Percentiles rank a stretch among this genome's conserved stretches.
Conservation (phyloP, 2,113 vertebrate genomes). For the Pelvicachromis taeniatus region DNA sequence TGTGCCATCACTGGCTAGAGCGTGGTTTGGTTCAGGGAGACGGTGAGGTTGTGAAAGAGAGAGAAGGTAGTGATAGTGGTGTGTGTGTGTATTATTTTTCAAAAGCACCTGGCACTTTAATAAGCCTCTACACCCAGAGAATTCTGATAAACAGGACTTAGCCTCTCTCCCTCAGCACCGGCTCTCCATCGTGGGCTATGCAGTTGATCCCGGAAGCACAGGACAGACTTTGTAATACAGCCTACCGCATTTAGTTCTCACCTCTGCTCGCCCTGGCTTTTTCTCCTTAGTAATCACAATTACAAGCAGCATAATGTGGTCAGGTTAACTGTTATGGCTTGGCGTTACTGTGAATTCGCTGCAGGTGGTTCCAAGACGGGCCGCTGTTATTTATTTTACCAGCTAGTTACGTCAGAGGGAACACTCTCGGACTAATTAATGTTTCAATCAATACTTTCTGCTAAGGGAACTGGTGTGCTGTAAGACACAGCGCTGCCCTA, state of each 20-base stretch:
- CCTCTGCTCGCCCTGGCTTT: slow-evolving; percentile 3
- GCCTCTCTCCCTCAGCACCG: slow-evolving; percentile 34
- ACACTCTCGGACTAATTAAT: slow-evolving; percentile 5
- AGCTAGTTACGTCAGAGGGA: slow-evolving; percentile 7
- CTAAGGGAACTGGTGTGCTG: not conserved
- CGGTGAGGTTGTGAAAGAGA: not conserved
- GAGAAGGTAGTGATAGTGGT: not conserved
- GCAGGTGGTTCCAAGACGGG: not conserved
- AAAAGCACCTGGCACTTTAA: slow-evolving; percentile 61
- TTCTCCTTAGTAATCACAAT: slow-evolving; percentile 41
- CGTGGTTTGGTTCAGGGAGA: not conserved
- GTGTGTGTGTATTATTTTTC: slow-evolving; percentile 48
- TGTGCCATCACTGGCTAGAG: slow-evolving; percentile 9
- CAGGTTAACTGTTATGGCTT: slow-evolving; percentile 24
- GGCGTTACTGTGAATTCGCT: not conserved
- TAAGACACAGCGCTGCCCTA: not conserved
- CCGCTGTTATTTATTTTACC: slow-evolving; percentile 24
- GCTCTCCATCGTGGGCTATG: slow-evolving; percentile 18
- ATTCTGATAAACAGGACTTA: slow-evolving; percentile 63
- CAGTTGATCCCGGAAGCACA: slow-evolving; percentile 34
- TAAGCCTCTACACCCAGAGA: slow-evolving; percentile 62
- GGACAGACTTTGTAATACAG: slow-evolving; percentile 35
- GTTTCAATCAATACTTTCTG: slow-evolving; percentile 16
- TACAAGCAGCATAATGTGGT: slow-evolving; percentile 27
- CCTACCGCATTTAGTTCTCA: slow-evolving; percentile 10